phyloP scores from a whole-genome alignment of 2,113 vertebrate genomes.

The Pipa parva region DNA sequence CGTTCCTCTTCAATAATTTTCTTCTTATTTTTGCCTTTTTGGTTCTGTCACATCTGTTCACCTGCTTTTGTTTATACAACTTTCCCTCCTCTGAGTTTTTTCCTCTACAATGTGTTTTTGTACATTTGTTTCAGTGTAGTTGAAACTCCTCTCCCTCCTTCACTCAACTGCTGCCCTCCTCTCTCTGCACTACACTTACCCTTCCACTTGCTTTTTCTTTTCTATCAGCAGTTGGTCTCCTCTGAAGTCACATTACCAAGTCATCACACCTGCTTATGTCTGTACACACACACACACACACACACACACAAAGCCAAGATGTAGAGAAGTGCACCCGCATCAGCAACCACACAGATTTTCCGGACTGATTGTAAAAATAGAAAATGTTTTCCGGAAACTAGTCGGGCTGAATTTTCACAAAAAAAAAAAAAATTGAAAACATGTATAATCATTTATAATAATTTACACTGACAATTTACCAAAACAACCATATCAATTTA shows the following conservation, averaged over 20 bases:
- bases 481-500: no score
- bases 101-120: not conserved
- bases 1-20: not conserved
- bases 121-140: not conserved
- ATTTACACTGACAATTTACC: no score
- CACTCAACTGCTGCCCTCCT: not conserved
- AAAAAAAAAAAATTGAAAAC: no score
- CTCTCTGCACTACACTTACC: not conserved
- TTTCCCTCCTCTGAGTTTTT: not conserved
- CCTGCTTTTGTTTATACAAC: not conserved
- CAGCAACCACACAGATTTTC: constrained; percentile 35
- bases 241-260: not conserved
- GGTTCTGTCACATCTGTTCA: not conserved
- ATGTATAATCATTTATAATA: no score
- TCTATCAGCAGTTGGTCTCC: not conserved
- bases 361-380: not conserved
- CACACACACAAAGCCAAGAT: not conserved
- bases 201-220: not conserved
- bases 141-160: not conserved
- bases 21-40: not conserved
- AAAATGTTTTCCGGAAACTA: not conserved
- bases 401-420: no score
- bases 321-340: constrained; percentile 2
- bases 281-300: constrained; percentile 27
- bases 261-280: not conserved